These are phyloP conservation scores for Teinopalpus imperialis DNA, from an alignment of 2,888 invertebrate genomes.

Conservation along the genomic window DNA sequence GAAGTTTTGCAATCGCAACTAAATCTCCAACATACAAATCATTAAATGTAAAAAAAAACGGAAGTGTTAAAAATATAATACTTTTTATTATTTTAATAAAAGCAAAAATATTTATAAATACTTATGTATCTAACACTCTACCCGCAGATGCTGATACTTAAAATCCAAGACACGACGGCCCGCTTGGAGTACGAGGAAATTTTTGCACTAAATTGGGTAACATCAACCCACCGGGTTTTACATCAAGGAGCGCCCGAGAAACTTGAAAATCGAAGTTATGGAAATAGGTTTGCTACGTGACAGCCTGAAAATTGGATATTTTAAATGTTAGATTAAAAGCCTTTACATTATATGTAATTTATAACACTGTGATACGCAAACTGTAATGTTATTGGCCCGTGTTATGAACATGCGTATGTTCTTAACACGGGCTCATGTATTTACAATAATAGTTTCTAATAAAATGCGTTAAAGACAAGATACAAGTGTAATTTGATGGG, in stretches of 20 bases:
- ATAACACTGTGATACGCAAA: no score
- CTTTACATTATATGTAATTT: no score
- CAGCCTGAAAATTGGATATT: slow-evolving; percentile 5
- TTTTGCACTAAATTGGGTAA: slow-evolving; percentile 35
- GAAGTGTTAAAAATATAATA: background rate
- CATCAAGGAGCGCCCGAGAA: slow-evolving; percentile 12
- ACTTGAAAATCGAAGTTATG: slow-evolving; percentile 20
- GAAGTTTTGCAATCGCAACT: no score
- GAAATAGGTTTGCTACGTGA: slow-evolving; percentile 7
- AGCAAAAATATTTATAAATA: background rate
- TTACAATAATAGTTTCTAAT: no score
- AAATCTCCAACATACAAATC: no score
- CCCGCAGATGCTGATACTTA: slow-evolving; percentile 3
- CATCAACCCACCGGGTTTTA: slow-evolving; percentile 18
- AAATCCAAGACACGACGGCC: slow-evolving; percentile 33
- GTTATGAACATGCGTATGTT: no score
- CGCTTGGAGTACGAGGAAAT: slow-evolving; percentile 28
- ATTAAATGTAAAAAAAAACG: no score
- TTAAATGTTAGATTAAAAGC: slow-evolving; percentile 5
- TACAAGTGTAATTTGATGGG: no score
- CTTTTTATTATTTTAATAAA: background rate
- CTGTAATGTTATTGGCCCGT: no score
- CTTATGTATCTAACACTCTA: background rate
- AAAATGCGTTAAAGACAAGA: no score
- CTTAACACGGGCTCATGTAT: no score